Base-by-base conservation (phyloP, 2,888 invertebrate genomes). In the Lepidochitona cinerea region DNA sequence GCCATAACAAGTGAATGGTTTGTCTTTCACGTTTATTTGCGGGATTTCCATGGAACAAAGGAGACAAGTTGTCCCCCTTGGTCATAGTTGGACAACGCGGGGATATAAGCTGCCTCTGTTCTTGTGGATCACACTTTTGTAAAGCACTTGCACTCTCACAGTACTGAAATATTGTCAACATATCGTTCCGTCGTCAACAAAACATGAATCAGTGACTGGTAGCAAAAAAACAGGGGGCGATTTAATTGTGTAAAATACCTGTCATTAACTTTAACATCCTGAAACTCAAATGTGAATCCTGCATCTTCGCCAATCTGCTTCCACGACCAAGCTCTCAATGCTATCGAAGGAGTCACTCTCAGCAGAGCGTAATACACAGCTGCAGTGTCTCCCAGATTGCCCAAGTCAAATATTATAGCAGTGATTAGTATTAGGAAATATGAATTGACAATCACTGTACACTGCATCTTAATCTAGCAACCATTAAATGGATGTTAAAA, bases 181-280 rank as follows among this genome's bases (percentile, higher is more conserved):
- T 41, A 41, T 12, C 41, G 18, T 41, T 41, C 41, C 9, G 9
- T 12, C 18, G 41, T 12, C 41, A n/a, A n/a, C n/a, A n/a, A n/a
- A n/a, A n/a, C n/a, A n/a, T n/a, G n/a, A n/a, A n/a, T n/a, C n/a
- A n/a, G 9, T 41, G 18, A 41, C 41, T 41, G 41, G 9, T 41
- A 41, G 9, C 41, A 9, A 41, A 54, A 54, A 54, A n/a, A 54
- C 9, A 12, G 7, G 23, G 54, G 54, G 9, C 9, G 41, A 41
- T n/a, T n/a, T n/a, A n/a, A n/a, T n/a, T n/a, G n/a, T n/a, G n/a
- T n/a, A n/a, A n/a, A 59, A 59, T 59, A 59, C 59, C 59, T 59
- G 59, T 59, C 26, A 59, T 29, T 14, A 59, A 59, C 26, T 49
- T 59, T 59, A 59, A 59, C 59, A 59, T 59, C 59, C 59, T 59